Conservation (phyloP, 2,888 invertebrate species). For the Parelbella ahira region DNA sequence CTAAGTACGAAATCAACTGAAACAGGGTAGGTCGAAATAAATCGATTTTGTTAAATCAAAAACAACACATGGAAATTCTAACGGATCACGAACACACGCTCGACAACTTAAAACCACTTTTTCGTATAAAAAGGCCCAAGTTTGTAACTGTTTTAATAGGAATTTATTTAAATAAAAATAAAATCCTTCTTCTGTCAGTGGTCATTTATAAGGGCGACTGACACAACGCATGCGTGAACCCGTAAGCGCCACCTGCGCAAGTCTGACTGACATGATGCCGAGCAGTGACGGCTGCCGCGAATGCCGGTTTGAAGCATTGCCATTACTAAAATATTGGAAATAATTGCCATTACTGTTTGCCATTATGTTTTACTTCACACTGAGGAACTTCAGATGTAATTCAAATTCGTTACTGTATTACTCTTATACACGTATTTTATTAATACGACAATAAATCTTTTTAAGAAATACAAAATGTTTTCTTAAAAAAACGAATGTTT, state of each 20-base stretch:
- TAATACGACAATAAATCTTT: too few species aligned
- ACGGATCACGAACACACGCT: slow-evolving; percentile 35
- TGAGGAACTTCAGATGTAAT: too few species aligned
- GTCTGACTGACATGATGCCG: slow-evolving; percentile 37
- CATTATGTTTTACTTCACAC: too few species aligned
- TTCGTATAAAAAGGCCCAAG: slow-evolving; percentile 45
- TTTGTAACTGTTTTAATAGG: slow-evolving; percentile 43
- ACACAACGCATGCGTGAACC: slow-evolving; percentile 48
- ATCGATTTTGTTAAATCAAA: slow-evolving; percentile 60
- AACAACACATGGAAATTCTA: slow-evolving; percentile 37
- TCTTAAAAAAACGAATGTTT: too few species aligned
- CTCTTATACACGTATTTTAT: too few species aligned
- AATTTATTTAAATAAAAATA: slow-evolving; percentile 44
- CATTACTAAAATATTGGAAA: background rate
- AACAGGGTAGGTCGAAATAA: slow-evolving; percentile 49
- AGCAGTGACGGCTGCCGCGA: slow-evolving; percentile 37
- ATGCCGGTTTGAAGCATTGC: slow-evolving; percentile 16
- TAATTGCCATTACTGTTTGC: background rate
- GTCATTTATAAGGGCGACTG: slow-evolving; percentile 48
- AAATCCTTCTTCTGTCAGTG: slow-evolving; percentile 56
- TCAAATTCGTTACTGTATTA: too few species aligned
- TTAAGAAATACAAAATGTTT: too few species aligned
- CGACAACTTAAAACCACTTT: slow-evolving; percentile 41
- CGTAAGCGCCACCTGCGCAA: slow-evolving; percentile 59
- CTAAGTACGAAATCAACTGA: slow-evolving; percentile 53